Base-by-base conservation (phyloP, 2,113 vertebrate genomes). In the Chamaea fasciata region DNA sequence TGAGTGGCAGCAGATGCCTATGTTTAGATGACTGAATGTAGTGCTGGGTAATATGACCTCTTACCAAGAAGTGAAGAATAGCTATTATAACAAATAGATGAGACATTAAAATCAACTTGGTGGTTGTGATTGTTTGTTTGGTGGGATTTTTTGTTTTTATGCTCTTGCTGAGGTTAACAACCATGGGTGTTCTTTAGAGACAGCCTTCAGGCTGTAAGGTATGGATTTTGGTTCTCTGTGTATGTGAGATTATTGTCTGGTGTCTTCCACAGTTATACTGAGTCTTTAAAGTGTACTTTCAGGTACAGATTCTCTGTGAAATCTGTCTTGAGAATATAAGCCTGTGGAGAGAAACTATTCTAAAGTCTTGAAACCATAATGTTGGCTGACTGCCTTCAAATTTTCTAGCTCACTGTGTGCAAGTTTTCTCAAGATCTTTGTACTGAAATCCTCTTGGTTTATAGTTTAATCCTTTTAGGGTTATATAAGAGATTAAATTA, bases 11-110 rank as follows among this genome's bases (percentile, higher is more conserved):
- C 47, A 27, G 55, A 57, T 80, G 59, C 76, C 90, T 96, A 86
- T 93, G 88, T 97, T 97, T 96, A 92, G 90, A 92, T 95, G 64
- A 70, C 50, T 70, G 75, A 74, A 49, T 77, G 68, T 70, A 83
- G 63, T 86, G 39, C 73, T 57, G 63, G 75, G 63, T 92, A 92
- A 92, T 90, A 42, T 9, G 90, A 95, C 59, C 90, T 88, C 49
- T 83, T 88, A 83, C 50, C 42, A 42, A 88, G 80, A 93, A 83
- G 27, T 80, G 39, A 88, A 96, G 83, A 95, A 86, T 83, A 95
- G 56, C 42, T 86, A 55, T 87, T 94, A 64, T 46, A 92, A 77
- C 46, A 60, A 83, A 69, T 53, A 22, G 39, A 23, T 80, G 88
- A 95, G 75, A 57, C 41, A 27, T 49, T 67, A 71, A 77, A 69